phyloP scores from a whole-genome alignment of 2,113 vertebrate genomes.

The Phalacrocorax brasilianus region DNA sequence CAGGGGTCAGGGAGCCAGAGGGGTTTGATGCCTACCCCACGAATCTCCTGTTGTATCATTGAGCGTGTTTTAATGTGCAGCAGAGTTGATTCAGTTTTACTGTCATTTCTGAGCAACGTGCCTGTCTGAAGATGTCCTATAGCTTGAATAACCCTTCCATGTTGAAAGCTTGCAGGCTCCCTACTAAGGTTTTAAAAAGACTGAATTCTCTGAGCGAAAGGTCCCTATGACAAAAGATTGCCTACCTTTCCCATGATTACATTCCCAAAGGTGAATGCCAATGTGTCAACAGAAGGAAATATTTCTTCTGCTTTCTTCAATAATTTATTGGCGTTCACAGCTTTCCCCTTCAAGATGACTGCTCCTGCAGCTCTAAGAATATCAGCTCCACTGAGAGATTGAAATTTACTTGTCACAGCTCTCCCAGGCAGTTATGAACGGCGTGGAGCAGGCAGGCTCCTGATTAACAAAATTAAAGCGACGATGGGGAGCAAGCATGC shows the following conservation, averaged over 20 bases:
- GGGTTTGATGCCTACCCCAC: neutral
- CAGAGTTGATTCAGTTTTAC: neutral
- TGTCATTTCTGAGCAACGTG: neutral
- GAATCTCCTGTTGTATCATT: neutral
- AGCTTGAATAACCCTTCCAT: neutral
- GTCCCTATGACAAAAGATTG: constrained; percentile 62
- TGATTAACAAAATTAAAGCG: constrained; percentile 33
- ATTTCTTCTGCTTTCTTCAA: constrained; percentile 68
- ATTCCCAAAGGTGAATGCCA: constrained; percentile 65
- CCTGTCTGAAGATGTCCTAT: neutral
- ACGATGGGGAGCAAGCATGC: neutral
- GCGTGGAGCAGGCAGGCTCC: neutral
- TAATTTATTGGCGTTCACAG: constrained; percentile 64
- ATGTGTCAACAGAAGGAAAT: constrained; percentile 66
- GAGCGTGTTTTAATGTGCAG: neutral
- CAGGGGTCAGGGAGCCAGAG: neutral
- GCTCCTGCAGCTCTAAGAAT: constrained; percentile 56
- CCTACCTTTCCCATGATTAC: constrained; percentile 64
- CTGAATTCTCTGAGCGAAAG: neutral
- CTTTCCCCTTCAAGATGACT: constrained; percentile 63
- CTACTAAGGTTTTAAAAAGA: neutral
- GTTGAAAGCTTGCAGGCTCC: neutral
- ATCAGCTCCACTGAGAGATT: constrained; percentile 43
- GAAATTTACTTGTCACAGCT: constrained; percentile 60
- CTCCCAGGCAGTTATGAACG: neutral